Percentiles rank a stretch among this genome's conserved stretches.
phyloP scores from a whole-genome alignment of 2,888 invertebrate species.

The Thecocarcelia acutangulata region DNA sequence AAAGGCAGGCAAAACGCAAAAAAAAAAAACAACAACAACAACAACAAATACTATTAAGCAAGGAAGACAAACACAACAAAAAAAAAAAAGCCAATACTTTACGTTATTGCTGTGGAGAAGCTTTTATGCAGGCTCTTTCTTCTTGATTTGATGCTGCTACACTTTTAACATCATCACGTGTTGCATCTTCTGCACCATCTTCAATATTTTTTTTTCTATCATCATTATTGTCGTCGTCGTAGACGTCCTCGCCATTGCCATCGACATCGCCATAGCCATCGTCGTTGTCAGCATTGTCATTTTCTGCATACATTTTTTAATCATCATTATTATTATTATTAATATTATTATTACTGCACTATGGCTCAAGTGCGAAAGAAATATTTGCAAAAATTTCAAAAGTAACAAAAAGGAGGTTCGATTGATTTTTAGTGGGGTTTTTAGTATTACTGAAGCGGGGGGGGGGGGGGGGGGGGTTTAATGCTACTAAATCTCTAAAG shows the following conservation, averaged over 20 bases:
- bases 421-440: too few species aligned
- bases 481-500: too few species aligned
- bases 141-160: conserved; percentile 63
- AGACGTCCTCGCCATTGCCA: conserved; percentile 22
- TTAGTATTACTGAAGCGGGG: too few species aligned
- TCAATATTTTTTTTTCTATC: conserved; percentile 44
- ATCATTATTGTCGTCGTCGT: conserved; percentile 21
- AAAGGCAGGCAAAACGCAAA: conserved; percentile 45
- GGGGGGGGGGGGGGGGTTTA: too few species aligned
- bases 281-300: conserved; percentile 26
- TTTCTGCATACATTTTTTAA: conserved; percentile 32
- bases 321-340: conserved; percentile 36
- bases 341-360: conserved; percentile 45
- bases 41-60: not conserved
- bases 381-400: too few species aligned
- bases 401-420: too few species aligned
- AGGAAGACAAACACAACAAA: conserved; percentile 44
- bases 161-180: conserved; percentile 69
- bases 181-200: conserved; percentile 68
- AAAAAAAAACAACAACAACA: conserved; percentile 14
- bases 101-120: conserved; percentile 53
- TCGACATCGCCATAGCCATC: conserved; percentile 22
- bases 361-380: not conserved
- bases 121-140: conserved; percentile 35
- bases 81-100: conserved; percentile 54